phyloP scores from a whole-genome alignment of 2,888 invertebrate genomes.

The Zonitis immaculata region DNA sequence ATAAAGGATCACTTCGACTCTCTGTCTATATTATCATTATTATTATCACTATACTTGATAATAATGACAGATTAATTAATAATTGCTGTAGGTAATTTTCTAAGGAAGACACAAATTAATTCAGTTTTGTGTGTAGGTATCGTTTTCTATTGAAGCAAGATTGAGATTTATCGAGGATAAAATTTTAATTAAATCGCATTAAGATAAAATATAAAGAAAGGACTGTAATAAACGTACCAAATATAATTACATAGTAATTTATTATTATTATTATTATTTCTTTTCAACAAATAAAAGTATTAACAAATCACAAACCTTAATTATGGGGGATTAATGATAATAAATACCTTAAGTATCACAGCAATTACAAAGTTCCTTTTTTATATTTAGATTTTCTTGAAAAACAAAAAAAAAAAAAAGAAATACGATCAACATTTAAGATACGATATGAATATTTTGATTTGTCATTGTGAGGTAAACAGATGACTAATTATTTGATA shows the following conservation, averaged over 20 bases:
- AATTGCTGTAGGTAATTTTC: constrained; percentile 2
- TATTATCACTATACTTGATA: no score
- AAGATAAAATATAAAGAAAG: no score
- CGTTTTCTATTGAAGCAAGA: no score
- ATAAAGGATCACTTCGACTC: no score
- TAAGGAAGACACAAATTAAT: constrained; percentile 4
- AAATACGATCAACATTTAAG: constrained; percentile 26
- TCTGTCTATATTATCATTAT: no score
- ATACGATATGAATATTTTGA: constrained; percentile 40
- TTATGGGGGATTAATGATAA: constrained; percentile 34
- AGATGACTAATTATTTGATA: constrained; percentile 13
- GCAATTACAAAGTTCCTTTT: constrained; percentile 39
- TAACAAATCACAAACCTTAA: constrained; percentile 41
- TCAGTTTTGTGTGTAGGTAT: neutral
- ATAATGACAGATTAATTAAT: no score
- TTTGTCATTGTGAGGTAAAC: constrained; percentile 38
- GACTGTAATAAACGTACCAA: no score
- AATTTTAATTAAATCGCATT: constrained; percentile 6
- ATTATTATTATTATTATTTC: constrained; percentile 11
- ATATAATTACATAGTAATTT: neutral
- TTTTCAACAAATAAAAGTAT: constrained; percentile 34
- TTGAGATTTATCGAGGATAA: no score
- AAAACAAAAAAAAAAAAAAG: no score
- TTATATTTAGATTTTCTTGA: no score
- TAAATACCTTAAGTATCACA: constrained; percentile 37